Base-by-base conservation (phyloP, 2,888 invertebrate genomes). In the Drosophila antonietae region DNA sequence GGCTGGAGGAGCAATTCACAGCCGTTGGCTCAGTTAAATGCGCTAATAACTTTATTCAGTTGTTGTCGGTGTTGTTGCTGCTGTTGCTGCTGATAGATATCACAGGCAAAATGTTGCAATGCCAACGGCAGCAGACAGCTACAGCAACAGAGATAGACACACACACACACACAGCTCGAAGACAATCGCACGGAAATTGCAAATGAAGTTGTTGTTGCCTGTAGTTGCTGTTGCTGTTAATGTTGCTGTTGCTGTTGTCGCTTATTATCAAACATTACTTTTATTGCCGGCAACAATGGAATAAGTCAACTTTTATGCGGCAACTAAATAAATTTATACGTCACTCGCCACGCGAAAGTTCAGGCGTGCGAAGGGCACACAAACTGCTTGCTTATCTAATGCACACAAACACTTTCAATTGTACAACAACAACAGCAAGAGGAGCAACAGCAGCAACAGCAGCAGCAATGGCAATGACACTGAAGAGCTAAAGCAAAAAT, bases 21-120 rank as follows among this genome's bases (percentile, higher is more conserved):
- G 83, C 75, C 80, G 81, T 70, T 89, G 89, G 71, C 82, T 73
- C 77, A 81, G 78, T 83, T 90, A 90, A 89, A 83, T 81, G 87
- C 82, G 89, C 87, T 90, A 87, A 87, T 87, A 90, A 90, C 90
- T 87, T 87, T 80, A 89, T 87, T 90, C 90, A 89, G 72, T 73
- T 69, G 73, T 56, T 81, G 76, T 66, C 73, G 72, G 49, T 60
- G 78, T 49, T 55, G 66, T 28, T 58, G 68, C 18, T 64, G 65
- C 55, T 43, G 43, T 35, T 69, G 58, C 18, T 65, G 65, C 56
- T 55, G 86, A 87, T 87, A 80, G 81, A 81, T 76, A 90, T 90
- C 86, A 77, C 63, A 53, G 62, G 39, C 53, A 53, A 53, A 53
- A 53, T 53, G 53, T 53, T 53, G 53, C 53, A 53, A 53, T 53